A percentile compares a stretch with the other conserved stretches of the same genome.
Evolutionary conservation across 2,797 vertebrate species (phyloP).

Genomic region (Syngnathus acus): DNA sequence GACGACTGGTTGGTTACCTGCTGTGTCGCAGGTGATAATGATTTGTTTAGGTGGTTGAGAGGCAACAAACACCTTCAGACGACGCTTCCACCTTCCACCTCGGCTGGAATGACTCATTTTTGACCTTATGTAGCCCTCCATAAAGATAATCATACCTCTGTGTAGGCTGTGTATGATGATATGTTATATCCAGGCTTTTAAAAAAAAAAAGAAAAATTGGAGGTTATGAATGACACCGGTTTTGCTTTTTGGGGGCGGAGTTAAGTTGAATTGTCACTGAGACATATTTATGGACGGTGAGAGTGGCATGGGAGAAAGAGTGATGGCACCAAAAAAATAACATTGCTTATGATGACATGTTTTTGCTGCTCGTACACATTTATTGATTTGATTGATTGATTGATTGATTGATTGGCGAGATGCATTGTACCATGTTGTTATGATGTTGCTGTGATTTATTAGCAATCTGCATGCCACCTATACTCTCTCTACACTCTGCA

Average conservation of each 20-base stretch:
- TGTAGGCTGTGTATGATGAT: no score
- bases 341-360: neutral
- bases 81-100: conserved; percentile 5
- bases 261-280: neutral
- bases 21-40: conserved; percentile 37
- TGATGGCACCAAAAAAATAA: neutral
- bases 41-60: conserved; percentile 38
- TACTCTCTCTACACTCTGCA: neutral
- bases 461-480: neutral
- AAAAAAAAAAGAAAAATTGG: no score
- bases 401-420: neutral
- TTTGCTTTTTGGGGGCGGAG: neutral
- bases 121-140: neutral
- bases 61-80: conserved; percentile 15
- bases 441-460: neutral
- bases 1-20: conserved; percentile 50
- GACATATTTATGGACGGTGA: neutral
- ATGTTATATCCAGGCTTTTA: no score
- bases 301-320: neutral
- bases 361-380: neutral
- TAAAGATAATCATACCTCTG: neutral
- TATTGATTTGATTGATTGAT: neutral
- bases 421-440: neutral
- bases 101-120: neutral
- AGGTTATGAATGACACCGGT: neutral